Percentiles rank a stretch among this genome's conserved stretches.
These are phyloP conservation scores for Silurus glanis DNA, from an alignment of 2,113 vertebrate genomes.

Conservation along the genomic window DNA sequence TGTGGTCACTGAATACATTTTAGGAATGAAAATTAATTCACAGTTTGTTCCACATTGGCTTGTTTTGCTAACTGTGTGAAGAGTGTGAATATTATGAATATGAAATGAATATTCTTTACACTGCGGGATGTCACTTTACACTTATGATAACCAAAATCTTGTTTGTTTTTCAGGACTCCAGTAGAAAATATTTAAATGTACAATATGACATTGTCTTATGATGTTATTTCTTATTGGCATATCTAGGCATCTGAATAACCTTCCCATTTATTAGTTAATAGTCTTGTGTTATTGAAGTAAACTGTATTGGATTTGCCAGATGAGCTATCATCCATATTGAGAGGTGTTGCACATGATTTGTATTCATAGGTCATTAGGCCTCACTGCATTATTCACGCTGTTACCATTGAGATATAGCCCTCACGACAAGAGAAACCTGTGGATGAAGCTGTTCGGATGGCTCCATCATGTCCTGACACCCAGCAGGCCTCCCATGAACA, in stretches of 20 bases:
- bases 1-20: too few species aligned
- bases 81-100: too few species aligned
- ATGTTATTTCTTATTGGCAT: not conserved
- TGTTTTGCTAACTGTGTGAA: too few species aligned
- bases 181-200: not conserved
- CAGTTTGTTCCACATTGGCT: too few species aligned
- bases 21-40: too few species aligned
- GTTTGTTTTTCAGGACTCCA: not conserved
- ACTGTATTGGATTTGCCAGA: not conserved
- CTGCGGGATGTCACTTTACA: not conserved
- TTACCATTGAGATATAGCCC: constrained; percentile 52
- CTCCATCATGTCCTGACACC: constrained; percentile 34
- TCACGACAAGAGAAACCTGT: constrained; percentile 58
- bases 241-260: not conserved
- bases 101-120: not conserved
- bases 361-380: constrained; percentile 57
- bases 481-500: constrained; percentile 34
- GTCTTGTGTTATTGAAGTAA: not conserved
- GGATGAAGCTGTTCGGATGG: constrained; percentile 58
- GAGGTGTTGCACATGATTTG: constrained; percentile 62
- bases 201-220: not conserved
- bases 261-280: constrained; percentile 4
- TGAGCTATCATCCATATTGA: constrained; percentile 61
- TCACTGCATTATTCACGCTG: constrained; percentile 69
- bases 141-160: not conserved